Base-by-base conservation (phyloP, 2,113 vertebrate genomes). In the Triplophysa siluroides region DNA sequence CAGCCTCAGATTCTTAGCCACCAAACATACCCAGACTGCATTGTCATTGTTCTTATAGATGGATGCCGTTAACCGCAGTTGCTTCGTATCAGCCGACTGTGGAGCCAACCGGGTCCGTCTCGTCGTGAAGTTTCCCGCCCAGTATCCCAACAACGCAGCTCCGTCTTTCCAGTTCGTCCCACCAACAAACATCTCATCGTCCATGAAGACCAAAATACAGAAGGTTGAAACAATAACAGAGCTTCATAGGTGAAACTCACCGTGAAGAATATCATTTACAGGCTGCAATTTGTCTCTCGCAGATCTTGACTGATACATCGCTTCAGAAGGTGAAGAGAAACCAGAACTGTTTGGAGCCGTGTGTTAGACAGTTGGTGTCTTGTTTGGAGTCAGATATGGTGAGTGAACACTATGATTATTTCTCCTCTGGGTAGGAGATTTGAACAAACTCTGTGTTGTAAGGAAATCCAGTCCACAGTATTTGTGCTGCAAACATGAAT, bases 291-390 rank as follows among this genome's bases (percentile, higher is more conserved):
- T 13, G 1, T 66, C 21, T 75, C 19, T n/a, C 54, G 14, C 76
- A 99, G 98, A 95, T 96, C 84, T 83, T 99, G 88, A 98, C 95
- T 13, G 98, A 99, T 86, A 98, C 97, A 2, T 99, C 97, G 0
- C 92, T 99, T 50, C 97, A 99, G 90, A 99, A 99, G 87, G 98
- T 99, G 85, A 99, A 99, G 86, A 91, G 98, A 83, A 99, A 98
- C 90, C 97, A 99, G 92, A 99, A 97, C 90, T 99, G 98, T 79
- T 87, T 99, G 88, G 98, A 99, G 91, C 98, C 98, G 0, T 99
- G 98, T 81, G 94, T 99, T 76, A 94, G 98, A 60, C 96, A 98
- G 92, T 92, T 99, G 10, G 97, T 99, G 80, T 99, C 98, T 85
- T 98, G 96, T 74, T 91, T 99, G 65, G 96, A 99, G 92, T 95